Conservation (phyloP, 2,797 vertebrate genomes). For the Tenualosa thibaudeaui region DNA sequence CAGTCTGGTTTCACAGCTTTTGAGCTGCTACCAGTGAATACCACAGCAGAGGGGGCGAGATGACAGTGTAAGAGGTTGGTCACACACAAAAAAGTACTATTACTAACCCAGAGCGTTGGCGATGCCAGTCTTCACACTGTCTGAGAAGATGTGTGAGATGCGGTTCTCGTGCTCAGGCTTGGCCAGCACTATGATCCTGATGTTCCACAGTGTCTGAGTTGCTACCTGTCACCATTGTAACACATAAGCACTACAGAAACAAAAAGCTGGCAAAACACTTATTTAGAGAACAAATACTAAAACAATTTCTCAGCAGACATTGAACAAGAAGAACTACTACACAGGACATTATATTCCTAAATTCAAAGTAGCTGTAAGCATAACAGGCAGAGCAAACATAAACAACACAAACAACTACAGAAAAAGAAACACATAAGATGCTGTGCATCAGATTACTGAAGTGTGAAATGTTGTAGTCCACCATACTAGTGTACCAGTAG, state of each 20-base stretch:
- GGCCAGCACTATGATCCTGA: slow-evolving; percentile 89
- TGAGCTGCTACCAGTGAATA: neutral
- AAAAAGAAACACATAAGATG: no score
- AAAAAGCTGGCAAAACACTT: neutral
- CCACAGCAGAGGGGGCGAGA: neutral
- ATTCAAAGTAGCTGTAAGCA: neutral
- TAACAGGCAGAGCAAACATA: neutral
- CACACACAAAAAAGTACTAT: neutral
- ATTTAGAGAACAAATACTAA: neutral
- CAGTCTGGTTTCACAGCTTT: neutral
- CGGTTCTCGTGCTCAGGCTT: slow-evolving; percentile 96
- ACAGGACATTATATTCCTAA: neutral
- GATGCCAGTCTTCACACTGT: slow-evolving; percentile 96
- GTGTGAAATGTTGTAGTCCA: no score
- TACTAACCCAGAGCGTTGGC: slow-evolving; percentile 92
- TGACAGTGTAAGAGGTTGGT: neutral
- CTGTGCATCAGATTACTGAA: no score
- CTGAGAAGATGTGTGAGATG: slow-evolving; percentile 91
- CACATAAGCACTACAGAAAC: neutral
- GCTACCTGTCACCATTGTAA: slow-evolving; percentile 76
- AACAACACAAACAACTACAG: neutral
- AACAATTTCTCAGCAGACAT: neutral
- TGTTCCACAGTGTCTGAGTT: slow-evolving; percentile 95
- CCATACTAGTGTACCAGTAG: no score
- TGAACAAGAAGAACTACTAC: no score